phyloP scores from a whole-genome alignment of 1,140 invertebrate species.

The Hyphantria cunea region DNA sequence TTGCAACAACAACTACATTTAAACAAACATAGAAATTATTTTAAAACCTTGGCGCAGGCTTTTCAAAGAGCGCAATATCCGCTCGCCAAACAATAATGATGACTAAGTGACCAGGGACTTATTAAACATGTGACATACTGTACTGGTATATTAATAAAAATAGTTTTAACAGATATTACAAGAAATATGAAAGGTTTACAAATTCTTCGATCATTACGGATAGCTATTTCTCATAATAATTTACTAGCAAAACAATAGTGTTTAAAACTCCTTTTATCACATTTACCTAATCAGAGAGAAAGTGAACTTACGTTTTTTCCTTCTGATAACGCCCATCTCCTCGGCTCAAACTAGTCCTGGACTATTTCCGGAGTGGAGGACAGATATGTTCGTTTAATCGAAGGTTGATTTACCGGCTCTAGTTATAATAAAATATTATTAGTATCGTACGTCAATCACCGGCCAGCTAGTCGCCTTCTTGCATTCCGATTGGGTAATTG shows the following conservation, averaged over 20 bases:
- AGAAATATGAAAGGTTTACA: too few relatives aligned
- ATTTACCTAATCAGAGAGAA: slow-evolving; percentile 31
- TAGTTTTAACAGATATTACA: too few relatives aligned
- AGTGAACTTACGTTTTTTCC: slow-evolving; percentile 74
- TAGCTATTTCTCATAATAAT: too few relatives aligned
- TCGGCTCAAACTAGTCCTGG: slow-evolving; percentile 40
- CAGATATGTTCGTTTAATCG: slow-evolving; percentile 38
- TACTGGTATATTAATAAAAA: slow-evolving; percentile 2
- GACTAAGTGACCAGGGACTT: slow-evolving; percentile 11
- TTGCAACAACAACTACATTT: too few relatives aligned
- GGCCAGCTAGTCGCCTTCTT: slow-evolving; percentile 49
- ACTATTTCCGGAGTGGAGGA: slow-evolving; percentile 44
- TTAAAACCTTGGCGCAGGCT: neutral
- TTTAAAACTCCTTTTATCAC: neutral
- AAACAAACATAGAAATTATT: slow-evolving; percentile 2
- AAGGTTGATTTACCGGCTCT: slow-evolving; percentile 39
- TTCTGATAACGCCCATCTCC: slow-evolving; percentile 75
- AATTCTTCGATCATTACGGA: too few relatives aligned
- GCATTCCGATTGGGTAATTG: slow-evolving; percentile 66
- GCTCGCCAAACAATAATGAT: slow-evolving; percentile 10
- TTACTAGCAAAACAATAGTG: too few relatives aligned
- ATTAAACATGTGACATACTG: neutral
- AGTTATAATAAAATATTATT: slow-evolving; percentile 36
- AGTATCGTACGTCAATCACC: slow-evolving; percentile 60
- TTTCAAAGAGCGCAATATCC: slow-evolving; percentile 18